phyloP scores from a whole-genome alignment of 1,140 invertebrate genomes.

The Ptiloglossa arizonensis region DNA sequence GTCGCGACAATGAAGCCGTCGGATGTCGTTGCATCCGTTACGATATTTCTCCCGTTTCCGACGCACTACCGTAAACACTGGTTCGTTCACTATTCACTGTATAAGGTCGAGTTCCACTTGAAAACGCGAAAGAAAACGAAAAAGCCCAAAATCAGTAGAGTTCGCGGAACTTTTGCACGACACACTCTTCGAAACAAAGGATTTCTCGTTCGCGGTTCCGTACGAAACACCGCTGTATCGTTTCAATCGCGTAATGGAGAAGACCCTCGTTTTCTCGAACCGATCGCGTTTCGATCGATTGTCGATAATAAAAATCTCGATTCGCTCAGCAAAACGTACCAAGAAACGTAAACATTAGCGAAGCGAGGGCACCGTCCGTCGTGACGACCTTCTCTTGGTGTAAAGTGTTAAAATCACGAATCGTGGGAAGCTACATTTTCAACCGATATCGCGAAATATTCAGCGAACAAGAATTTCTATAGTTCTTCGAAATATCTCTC shows the following conservation, averaged over 20 bases:
- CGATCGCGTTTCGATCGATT: not conserved
- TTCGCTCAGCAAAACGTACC: not conserved
- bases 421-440: slow-evolving; percentile 35
- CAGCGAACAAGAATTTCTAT: not conserved
- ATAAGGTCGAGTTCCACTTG: not conserved
- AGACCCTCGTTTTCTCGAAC: not conserved
- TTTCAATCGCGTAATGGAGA: not conserved
- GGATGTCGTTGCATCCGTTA: slow-evolving; percentile 13
- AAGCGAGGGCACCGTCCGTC: not conserved
- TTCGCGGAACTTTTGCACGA: not conserved
- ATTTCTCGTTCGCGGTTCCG: not conserved
- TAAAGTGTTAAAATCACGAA: not conserved
- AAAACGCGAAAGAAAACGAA: too few relatives aligned
- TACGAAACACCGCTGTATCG: too few relatives aligned
- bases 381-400: not conserved
- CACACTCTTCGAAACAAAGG: not conserved
- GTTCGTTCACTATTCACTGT: slow-evolving; percentile 23
- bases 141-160: not conserved
- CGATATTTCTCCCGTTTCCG: not conserved
- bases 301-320: not conserved
- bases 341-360: not conserved
- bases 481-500: too few relatives aligned
- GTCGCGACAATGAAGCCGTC: slow-evolving; percentile 11
- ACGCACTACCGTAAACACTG: slow-evolving; percentile 7
- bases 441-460: not conserved